Base-by-base conservation (phyloP, 2,888 invertebrate genomes). In the Hyppa rectilinea region DNA sequence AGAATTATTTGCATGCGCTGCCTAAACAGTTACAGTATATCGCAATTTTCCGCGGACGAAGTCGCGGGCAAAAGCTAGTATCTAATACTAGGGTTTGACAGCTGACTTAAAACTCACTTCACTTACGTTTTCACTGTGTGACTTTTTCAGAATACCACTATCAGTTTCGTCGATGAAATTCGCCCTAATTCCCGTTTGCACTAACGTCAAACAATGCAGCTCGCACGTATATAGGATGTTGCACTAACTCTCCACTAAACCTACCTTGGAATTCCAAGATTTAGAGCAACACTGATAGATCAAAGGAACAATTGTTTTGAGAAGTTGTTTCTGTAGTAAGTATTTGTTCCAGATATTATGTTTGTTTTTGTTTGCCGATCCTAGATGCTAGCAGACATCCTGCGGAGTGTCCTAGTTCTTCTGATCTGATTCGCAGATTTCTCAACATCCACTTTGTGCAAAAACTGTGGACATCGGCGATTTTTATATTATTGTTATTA, bases 361-460 rank as follows among this genome's bases (percentile, higher is more conserved):
- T 78, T 72, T 64, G 53, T 56, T 53, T 47, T 47, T 53, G 31
- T 45, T 60, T 56, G 52, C 29, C 72, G 73, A 75, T 81, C 81
- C 78, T 78, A 74, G 52, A 43, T 36, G 53, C 47, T 65, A 38
- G 60, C 82, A 83, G 78, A 78, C 85, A 84, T 83, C 88, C 87
- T 82, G 72, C 64, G 34, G 49, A 59, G 65, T 71, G 87, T 75
- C 85, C 87, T 77, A 82, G 69, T 80, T 87, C 66, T 52, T 71
- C 56, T 68, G 63, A 83, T 85, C 84, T 73, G 81, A 82, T 87
- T 77, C 59, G 71, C 80, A 70, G 83, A 80, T 87, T 86, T 80
- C 85, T 66, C 80, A 85, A 87, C 81, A 85, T 88, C 81, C 81
- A 83, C 34, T 53, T 26, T 12, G 31, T 56, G 31, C 60, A 20